phyloP scores from a whole-genome alignment of 1,140 invertebrate species.

The Agrilus planipennis region DNA sequence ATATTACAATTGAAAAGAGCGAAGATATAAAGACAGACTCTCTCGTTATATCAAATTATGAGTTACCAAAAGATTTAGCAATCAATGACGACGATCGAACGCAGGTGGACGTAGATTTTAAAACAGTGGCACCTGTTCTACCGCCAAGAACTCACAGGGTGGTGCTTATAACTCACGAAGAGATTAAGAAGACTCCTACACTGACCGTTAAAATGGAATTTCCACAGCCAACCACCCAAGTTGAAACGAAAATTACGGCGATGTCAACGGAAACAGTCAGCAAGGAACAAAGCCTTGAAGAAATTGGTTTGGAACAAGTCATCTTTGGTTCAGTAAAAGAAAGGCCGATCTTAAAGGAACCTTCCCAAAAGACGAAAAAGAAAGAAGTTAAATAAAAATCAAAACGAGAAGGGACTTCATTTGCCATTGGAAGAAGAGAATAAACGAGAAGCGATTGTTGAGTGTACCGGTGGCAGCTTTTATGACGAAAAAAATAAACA shows the following conservation, averaged over 20 bases:
- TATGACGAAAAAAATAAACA: too few relatives aligned
- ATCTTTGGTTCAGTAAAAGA: slow-evolving; percentile 33
- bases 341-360: slow-evolving; percentile 5
- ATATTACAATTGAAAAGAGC: neutral
- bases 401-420: too few relatives aligned
- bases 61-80: neutral
- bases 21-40: neutral
- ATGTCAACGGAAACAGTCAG: neutral
- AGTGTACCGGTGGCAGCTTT: too few relatives aligned
- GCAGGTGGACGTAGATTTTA: slow-evolving; percentile 1
- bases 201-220: slow-evolving; percentile 48
- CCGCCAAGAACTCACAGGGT: slow-evolving; percentile 42
- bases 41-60: neutral
- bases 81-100: slow-evolving; percentile 1
- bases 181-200: slow-evolving; percentile 49
- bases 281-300: neutral
- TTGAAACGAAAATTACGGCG: neutral
- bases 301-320: slow-evolving; percentile 2
- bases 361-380: slow-evolving; percentile 10
- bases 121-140: neutral
- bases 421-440: slow-evolving; percentile 20
- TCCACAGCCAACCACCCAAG: slow-evolving; percentile 28
- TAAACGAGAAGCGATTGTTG: neutral
- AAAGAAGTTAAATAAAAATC: slow-evolving; percentile 11
- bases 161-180: slow-evolving; percentile 54